A percentile compares a stretch with the other conserved stretches of the same genome.
These are phyloP conservation scores for Pemphigus obesinymphae DNA, from an alignment of 1,140 invertebrate genomes.

Conservation along the genomic window DNA sequence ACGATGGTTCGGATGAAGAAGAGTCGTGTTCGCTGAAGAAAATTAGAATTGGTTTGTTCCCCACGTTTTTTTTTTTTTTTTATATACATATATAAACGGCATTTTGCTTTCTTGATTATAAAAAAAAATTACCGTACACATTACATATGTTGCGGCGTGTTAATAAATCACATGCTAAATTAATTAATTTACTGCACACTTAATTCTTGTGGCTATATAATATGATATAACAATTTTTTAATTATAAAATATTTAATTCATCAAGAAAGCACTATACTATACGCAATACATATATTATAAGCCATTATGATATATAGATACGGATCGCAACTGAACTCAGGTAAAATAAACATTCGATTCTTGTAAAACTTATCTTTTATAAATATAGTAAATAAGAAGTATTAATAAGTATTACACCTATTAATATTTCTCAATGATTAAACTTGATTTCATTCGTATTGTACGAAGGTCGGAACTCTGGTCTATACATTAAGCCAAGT, in stretches of 20 bases:
- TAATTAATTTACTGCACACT: neutral
- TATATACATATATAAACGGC: neutral
- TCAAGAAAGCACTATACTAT: conserved; percentile 32
- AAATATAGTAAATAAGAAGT: neutral
- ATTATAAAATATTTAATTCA: neutral
- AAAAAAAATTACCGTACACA: neutral
- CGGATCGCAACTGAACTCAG: neutral
- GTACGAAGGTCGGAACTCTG: conserved; percentile 26
- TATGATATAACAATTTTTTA: neutral
- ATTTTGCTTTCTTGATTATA: conserved; percentile 19
- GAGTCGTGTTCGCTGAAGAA: conserved; percentile 61
- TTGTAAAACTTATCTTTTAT: neutral
- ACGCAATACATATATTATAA: neutral
- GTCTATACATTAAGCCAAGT: conserved; percentile 26
- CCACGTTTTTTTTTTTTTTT: conserved; percentile 13
- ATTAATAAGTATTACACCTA: too few relatives aligned
- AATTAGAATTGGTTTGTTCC: conserved; percentile 41
- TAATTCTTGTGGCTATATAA: neutral
- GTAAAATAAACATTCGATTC: neutral
- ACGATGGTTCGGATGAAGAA: conserved; percentile 77
- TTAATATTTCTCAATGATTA: neutral
- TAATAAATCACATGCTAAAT: neutral
- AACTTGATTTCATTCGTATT: neutral
- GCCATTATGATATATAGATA: neutral
- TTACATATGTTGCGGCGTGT: too few relatives aligned